Evolutionary conservation across 2,888 invertebrate species (phyloP), one percentile per base, ranked within the genome.

Genomic region (Allolobophora icterica): DNA sequence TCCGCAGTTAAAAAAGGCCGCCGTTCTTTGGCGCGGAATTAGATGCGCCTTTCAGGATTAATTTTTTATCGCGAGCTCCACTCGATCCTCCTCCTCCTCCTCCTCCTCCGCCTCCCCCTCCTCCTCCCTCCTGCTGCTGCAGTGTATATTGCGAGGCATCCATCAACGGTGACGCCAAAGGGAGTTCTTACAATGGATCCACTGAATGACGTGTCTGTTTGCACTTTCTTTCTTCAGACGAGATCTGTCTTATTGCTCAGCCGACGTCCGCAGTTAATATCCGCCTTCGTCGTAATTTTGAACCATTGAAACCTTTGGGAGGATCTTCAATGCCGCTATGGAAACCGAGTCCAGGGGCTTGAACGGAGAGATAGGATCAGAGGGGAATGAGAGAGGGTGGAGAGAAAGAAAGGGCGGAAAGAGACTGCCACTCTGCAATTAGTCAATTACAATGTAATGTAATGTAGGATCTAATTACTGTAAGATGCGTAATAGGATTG

Each of bases 71-170:
- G 52, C 52, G 24, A 52, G 24, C 24, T 4, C 24, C 52, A 52
- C 24, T 52, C 52, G 52, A 52, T 34, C 89, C 24, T 90, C 90
- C 19, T 90, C 58, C 33, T 45, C 90, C 30, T 90, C 58, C n/a
- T 90, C 58, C 34, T 52, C 90, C 45, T 52, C n/a, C n/a, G 52
- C 58, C 30, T 90, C 90, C 15, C 52, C 58, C n/a, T 90, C 90
- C 34, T 52, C 58, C n/a, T 52, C 58, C n/a, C 52, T 52, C 13
- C 52, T 19, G 52, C 21, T 52, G 52, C 21, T 52, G 21, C 52
- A 24, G 52, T 71, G 30, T n/a, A 71, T 71, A 71, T 71, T n/a
- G 71, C 71, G 8, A 30, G 8, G 71, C 71, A n/a, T 71, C 6
- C 30, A 30, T 71, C 71, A 71, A 6, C 71, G 4, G 30, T 71